phyloP scores from a whole-genome alignment of 2,797 vertebrate genomes.

The Sciaenops ocellatus region DNA sequence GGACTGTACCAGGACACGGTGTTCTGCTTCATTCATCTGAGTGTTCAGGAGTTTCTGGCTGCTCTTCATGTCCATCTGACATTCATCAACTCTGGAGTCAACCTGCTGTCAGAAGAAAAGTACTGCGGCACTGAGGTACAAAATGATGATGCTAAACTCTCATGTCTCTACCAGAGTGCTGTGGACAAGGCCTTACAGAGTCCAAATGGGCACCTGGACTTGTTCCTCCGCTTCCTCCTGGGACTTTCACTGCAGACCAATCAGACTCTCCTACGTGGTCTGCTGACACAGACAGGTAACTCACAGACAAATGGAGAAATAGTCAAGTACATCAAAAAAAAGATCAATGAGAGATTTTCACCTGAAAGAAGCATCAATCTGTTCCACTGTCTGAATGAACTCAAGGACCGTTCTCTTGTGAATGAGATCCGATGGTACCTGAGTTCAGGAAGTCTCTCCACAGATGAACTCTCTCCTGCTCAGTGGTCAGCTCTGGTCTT shows the following conservation, averaged over 20 bases:
- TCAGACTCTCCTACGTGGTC: not conserved
- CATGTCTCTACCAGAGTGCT: not conserved
- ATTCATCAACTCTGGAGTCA: too few species aligned
- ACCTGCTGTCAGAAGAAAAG: too few species aligned
- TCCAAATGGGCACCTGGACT: conserved; percentile 1
- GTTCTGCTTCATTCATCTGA: not conserved
- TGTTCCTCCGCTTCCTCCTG: not conserved
- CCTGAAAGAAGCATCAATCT: not conserved
- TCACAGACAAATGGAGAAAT: not conserved
- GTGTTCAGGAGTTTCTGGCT: conserved; percentile 8
- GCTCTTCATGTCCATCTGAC: conserved; percentile 8
- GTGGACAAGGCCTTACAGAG: not conserved
- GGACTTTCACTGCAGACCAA: not conserved
- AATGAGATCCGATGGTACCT: not conserved
- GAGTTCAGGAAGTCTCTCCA: not conserved
- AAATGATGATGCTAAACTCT: too few species aligned
- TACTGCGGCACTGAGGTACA: too few species aligned
- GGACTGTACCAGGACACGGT: too few species aligned
- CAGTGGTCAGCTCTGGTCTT: not conserved
- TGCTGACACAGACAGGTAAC: not conserved
- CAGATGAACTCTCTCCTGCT: not conserved
- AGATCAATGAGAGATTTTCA: not conserved
- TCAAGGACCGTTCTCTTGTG: not conserved
- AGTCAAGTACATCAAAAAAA: not conserved
- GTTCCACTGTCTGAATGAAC: not conserved